Base-by-base conservation (phyloP, 2,888 invertebrate genomes). In the Melieria omissa region DNA sequence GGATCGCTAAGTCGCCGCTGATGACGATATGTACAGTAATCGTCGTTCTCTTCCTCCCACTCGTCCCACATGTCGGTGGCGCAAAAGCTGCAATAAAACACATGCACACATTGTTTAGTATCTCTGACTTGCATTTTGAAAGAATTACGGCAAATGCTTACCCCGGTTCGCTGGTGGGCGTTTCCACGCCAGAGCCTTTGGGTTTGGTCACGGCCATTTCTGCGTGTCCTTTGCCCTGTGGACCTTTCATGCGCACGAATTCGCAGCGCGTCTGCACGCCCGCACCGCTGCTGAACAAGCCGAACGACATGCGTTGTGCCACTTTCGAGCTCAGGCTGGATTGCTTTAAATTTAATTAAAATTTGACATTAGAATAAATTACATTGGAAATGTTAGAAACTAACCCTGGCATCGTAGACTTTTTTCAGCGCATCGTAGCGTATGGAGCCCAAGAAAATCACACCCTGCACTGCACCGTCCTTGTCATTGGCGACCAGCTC, bases 211-310 rank as follows among this genome's bases (percentile, higher is more conserved):
- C 96, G 1, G 98, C 98, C 95, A 99, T 97, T 89, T 99, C 98
- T 0, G 98, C 98, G 88, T 97, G 95, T 0, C 95, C 96, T 88
- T 97, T 98, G 77, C 96, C 97, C 83, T 94, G 93, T 12, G 99
- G 99, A 12, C 99, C 99, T 88, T 98, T 95, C 97, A 99, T 97
- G 74, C 97, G 91, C 64, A 99, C 98, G 89, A 98, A 99, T 88
- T 99, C 99, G 83, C 98, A 95, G 71, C 98, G 91, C 0, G 87
- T 87, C 86, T 95, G 95, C 66, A 92, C 91, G 67, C 91, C 89
- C 74, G 91, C 89, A 71, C 92, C 91, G 63, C 90, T 89, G 76
- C 94, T 94, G 84, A 95, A 94, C 75, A 96, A 90, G 0, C 97
- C 97, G 86, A 97, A 94, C 65, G 96, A 96, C 96, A 97, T 97